Conservation (phyloP, 2,888 invertebrate species). For the Schizaphis graminum region DNA sequence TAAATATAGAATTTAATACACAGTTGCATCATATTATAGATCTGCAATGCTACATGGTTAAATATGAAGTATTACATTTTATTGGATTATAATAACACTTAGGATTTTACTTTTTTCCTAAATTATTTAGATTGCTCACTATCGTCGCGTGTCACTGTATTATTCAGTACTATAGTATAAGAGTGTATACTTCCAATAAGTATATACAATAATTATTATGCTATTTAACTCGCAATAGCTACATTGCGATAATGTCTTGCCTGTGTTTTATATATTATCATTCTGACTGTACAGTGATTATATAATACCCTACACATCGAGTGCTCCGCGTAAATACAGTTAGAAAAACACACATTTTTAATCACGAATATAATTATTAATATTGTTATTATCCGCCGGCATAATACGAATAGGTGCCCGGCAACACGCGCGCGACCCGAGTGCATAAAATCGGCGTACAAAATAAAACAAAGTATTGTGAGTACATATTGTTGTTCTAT, state of each 20-base stretch:
- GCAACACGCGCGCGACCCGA: not conserved
- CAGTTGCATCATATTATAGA: too few relatives aligned
- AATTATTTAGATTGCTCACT: too few relatives aligned
- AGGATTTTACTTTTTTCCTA: too few relatives aligned
- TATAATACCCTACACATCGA: not conserved
- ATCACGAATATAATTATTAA: not conserved
- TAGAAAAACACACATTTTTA: not conserved
- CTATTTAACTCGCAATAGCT: too few relatives aligned
- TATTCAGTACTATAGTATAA: too few relatives aligned
- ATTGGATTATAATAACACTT: too few relatives aligned
- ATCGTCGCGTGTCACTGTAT: too few relatives aligned
- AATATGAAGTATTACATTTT: too few relatives aligned
- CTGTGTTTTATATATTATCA: not conserved
- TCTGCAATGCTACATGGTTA: too few relatives aligned
- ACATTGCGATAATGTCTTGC: not conserved
- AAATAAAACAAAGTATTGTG: slow-evolving; percentile 1
- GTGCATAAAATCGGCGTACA: not conserved
- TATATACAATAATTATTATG: too few relatives aligned
- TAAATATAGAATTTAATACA: too few relatives aligned
- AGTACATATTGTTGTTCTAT: not conserved
- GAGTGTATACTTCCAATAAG: too few relatives aligned
- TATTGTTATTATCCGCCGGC: not conserved
- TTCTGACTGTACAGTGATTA: not conserved
- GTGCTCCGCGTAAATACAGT: not conserved
- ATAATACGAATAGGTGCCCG: not conserved